A percentile compares a stretch with the other conserved stretches of the same genome.
Evolutionary conservation across 2,113 vertebrate species (phyloP).

Genomic region (Laticauda laticaudata): DNA sequence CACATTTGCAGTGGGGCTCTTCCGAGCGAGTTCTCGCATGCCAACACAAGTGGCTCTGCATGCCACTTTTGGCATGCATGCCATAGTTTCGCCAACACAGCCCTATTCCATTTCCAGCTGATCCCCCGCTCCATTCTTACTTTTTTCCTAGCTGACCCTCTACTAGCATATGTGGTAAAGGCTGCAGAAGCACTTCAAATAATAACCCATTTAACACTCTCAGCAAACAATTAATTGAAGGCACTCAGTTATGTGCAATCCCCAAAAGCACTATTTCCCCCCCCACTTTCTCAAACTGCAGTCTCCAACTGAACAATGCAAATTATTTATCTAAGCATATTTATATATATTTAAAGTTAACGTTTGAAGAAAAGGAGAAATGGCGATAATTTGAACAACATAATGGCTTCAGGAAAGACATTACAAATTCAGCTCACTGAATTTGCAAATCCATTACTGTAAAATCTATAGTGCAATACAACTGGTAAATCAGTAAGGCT

Average conservation of each 20-base stretch:
- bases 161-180: neutral
- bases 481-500: slow-evolving; percentile 46
- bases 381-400: neutral
- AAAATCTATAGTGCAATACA: slow-evolving; percentile 50
- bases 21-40: too few species aligned
- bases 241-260: neutral
- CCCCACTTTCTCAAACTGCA: neutral
- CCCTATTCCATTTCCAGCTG: neutral
- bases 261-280: neutral
- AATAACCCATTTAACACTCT: neutral
- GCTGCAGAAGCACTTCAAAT: neutral
- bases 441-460: slow-evolving; percentile 30
- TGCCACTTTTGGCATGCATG: too few species aligned
- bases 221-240: neutral
- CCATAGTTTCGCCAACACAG: too few species aligned
- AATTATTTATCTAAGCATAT: neutral
- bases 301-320: neutral
- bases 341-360: neutral
- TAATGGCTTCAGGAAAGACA: slow-evolving; percentile 29
- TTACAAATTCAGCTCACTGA: slow-evolving; percentile 38
- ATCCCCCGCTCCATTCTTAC: neutral
- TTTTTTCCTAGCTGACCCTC: neutral
- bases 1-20: too few species aligned
- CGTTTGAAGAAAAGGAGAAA: neutral
- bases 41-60: too few species aligned